Percentiles rank a stretch among this genome's conserved stretches.
These are phyloP conservation scores for Garrulus glandarius DNA, from an alignment of 2,797 vertebrate genomes.

Conservation along the genomic window DNA sequence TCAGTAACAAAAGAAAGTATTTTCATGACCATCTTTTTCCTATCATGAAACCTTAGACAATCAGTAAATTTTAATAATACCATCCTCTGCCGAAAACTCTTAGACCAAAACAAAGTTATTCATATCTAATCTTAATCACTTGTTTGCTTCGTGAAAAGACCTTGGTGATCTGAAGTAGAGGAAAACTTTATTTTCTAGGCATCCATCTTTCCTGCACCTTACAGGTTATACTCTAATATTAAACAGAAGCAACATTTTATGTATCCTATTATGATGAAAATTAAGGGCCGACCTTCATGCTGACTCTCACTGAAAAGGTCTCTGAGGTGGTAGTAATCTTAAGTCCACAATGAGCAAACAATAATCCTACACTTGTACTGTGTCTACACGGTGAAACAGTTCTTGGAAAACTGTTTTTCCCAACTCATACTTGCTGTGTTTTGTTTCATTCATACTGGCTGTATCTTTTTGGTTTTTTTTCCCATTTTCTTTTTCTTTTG, in stretches of 20 bases:
- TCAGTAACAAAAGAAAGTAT: conserved; percentile 10
- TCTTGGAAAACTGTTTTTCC: neutral
- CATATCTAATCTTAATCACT: neutral
- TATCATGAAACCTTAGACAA: conserved; percentile 13
- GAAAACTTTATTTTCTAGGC: neutral
- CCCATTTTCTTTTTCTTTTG: accelerated
- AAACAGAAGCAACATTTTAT: neutral
- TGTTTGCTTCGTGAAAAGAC: neutral
- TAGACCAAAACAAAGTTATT: neutral
- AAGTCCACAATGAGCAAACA: neutral
- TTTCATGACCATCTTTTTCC: conserved; percentile 1
- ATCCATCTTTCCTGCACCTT: neutral
- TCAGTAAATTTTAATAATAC: conserved; percentile 3
- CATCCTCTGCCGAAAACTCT: neutral
- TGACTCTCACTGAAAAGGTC: neutral
- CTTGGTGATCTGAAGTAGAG: neutral
- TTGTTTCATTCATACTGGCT: neutral
- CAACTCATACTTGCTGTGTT: neutral
- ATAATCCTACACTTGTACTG: neutral
- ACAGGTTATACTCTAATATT: neutral
- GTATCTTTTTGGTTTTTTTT: neutral
- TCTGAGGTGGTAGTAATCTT: neutral
- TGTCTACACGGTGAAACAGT: neutral
- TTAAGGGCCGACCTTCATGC: neutral
- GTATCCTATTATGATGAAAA: neutral